A percentile compares a stretch with the other conserved stretches of the same genome.
These are phyloP conservation scores for Macrosteles quadrilineatus DNA, from an alignment of 1,140 invertebrate species.

Conservation along the genomic window DNA sequence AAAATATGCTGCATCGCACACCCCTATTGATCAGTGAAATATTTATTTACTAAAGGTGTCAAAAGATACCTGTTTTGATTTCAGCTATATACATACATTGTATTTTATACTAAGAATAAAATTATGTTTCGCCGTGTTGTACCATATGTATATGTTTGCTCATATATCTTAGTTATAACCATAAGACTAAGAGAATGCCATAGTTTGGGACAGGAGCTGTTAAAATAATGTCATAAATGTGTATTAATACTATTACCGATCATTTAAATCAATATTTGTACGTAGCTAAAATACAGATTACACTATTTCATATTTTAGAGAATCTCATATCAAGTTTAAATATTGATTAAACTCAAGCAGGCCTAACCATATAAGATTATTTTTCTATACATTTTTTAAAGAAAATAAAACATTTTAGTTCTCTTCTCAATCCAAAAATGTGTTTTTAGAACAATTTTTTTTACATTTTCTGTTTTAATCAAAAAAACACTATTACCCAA, in stretches of 20 bases:
- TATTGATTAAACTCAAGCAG: no score
- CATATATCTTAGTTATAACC: not conserved
- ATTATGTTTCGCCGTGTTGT: constrained; percentile 12
- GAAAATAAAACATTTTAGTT: no score
- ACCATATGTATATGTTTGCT: constrained; percentile 14
- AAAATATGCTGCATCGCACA: no score
- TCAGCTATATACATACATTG: not conserved
- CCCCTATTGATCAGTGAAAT: no score
- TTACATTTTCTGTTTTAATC: no score
- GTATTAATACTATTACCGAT: not conserved
- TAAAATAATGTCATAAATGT: not conserved
- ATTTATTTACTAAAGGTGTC: constrained; percentile 13
- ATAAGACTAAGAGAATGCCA: not conserved
- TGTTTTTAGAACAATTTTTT: no score
- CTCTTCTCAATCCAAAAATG: no score
- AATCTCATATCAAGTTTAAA: no score
- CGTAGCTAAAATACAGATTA: not conserved
- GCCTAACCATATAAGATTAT: no score
- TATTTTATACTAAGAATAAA: not conserved
- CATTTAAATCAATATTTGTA: not conserved
- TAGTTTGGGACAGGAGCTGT: not conserved
- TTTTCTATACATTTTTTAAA: no score
- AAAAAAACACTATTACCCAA: no score
- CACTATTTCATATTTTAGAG: not conserved
- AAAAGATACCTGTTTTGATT: not conserved